Base-by-base conservation (phyloP, 2,888 invertebrate genomes). In the Chromoteleia sp. region DNA sequence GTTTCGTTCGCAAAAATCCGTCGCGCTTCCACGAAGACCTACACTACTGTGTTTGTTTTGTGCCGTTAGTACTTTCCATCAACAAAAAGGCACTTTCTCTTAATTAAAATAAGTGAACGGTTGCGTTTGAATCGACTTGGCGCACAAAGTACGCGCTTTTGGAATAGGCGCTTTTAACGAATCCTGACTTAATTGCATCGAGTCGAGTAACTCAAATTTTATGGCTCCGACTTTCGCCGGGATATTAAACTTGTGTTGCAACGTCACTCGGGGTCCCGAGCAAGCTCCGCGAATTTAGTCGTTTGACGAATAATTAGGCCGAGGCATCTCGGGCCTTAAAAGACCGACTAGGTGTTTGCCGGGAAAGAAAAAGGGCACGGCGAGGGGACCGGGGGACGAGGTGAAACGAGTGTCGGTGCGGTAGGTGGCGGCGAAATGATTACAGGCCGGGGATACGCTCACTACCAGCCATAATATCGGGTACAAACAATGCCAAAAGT, bases 341-440 rank as follows among this genome's bases (percentile, higher is more conserved):
- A 29, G n/a, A n/a, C 5, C 39, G 36, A 19, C 63, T 39, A 67
- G 68, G 76, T 70, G 70, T 81, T 79, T 81, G 70, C 77, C 43
- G 68, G 56, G 29, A 19, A 50, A n/a, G 17, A 17, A 63, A 45
- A 15, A 45, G 15, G 68, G 25, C 14, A 10, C 33, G n/a, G 39
- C n/a, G 8, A n/a, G 2, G 48, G 30, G n/a, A 8, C 19, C 33
- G 48, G 50, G 14, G 56, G 41, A 19, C 30, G 21, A 14, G 52
- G 63, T 19, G 67, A 12, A 68, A 58, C 61, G 67, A 74, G 70
- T 43, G 68, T 84, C 84, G 83, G 87, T 88, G 89, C 89, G 89
- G 89, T 90, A 89, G 90, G 90, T 86, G 88, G 88, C 91, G 89
- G 89, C 88, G 84, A 89, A 90, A 90, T 90, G 89, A 90, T 90